These are phyloP conservation scores for Malthinus seriepunctatus DNA, from an alignment of 2,888 invertebrate species.

Conservation along the genomic window DNA sequence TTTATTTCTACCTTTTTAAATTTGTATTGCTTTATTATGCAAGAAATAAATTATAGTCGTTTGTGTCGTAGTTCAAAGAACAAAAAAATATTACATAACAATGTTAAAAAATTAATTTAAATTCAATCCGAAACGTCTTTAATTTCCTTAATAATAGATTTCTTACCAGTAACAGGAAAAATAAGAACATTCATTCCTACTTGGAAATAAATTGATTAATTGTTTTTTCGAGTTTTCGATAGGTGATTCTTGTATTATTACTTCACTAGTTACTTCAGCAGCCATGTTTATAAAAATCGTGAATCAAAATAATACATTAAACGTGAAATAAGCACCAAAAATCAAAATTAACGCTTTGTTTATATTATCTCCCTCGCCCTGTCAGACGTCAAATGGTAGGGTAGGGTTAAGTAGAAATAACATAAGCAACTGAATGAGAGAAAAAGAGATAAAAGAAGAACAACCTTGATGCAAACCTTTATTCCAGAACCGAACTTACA, in stretches of 20 bases:
- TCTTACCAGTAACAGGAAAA: conserved; percentile 86
- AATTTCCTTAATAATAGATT: background rate
- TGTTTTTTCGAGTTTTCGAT: conserved; percentile 42
- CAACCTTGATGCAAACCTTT: too few relatives aligned
- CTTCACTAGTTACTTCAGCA: conserved; percentile 41
- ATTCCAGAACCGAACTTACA: too few relatives aligned
- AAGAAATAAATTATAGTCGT: too few relatives aligned
- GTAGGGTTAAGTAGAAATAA: too few relatives aligned
- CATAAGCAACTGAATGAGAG: too few relatives aligned
- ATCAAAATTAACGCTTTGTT: conserved; percentile 15
- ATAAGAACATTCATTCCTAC: conserved; percentile 79
- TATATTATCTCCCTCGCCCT: too few relatives aligned
- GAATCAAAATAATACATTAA: background rate
- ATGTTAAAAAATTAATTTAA: background rate
- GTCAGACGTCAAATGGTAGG: too few relatives aligned
- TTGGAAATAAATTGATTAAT: conserved; percentile 64
- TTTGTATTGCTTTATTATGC: too few relatives aligned
- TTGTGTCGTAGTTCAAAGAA: background rate
- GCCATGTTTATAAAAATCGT: conserved; percentile 37
- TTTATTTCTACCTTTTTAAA: conserved; percentile 1
- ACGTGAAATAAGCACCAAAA: background rate
- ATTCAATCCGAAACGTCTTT: too few relatives aligned
- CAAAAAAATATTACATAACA: background rate
- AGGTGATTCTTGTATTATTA: conserved; percentile 40
- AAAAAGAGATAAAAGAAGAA: too few relatives aligned